Base-by-base conservation (phyloP, 2,888 invertebrate genomes). In the Drosophila limbata region DNA sequence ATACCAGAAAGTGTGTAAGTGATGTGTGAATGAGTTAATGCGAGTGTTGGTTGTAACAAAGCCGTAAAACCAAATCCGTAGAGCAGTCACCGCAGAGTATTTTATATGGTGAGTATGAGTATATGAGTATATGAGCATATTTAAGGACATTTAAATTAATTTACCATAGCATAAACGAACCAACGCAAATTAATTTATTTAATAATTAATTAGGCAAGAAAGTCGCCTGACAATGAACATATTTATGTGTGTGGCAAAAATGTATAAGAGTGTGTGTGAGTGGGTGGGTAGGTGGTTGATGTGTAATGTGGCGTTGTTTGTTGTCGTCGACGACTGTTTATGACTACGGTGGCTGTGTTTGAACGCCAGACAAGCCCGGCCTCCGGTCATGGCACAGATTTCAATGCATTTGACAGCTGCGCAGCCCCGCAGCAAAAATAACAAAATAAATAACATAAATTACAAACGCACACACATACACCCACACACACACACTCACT, bases 161-260 rank as follows among this genome's bases (percentile, higher is more conserved):
- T 87, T 85, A 69, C 81, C 77, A 47, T 65, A 64, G 67, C 76
- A 82, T 78, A 75, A 78, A 73, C 72, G 75, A 77, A 74, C 77
- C 73, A 59, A 69, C 76, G 79, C 73, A 85, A 87, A 88, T 87
- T 84, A 87, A 88, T 88, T 87, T 79, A 84, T 88, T 88, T 73
- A 79, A 87, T 88, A 86, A 88, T 88, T 87, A 87, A 88, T 87
- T 83, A 80, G 78, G 77, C 84, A 87, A 86, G 85, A 83, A 86
- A 84, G 71, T 84, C 72, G 67, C 73, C 31, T 78, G 85, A 85
- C 85, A 84, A 78, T 74, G 71, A 84, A 61, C 80, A 82, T 82
- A 82, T 84, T 79, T 82, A 68, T 78, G 75, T 78, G 77, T 70
- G 75, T 72, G 73, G 62, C 60, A 40, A 55, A 37, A 63, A 45